phyloP scores from a whole-genome alignment of 2,888 invertebrate genomes.

The Camptogramma bilineatum region DNA sequence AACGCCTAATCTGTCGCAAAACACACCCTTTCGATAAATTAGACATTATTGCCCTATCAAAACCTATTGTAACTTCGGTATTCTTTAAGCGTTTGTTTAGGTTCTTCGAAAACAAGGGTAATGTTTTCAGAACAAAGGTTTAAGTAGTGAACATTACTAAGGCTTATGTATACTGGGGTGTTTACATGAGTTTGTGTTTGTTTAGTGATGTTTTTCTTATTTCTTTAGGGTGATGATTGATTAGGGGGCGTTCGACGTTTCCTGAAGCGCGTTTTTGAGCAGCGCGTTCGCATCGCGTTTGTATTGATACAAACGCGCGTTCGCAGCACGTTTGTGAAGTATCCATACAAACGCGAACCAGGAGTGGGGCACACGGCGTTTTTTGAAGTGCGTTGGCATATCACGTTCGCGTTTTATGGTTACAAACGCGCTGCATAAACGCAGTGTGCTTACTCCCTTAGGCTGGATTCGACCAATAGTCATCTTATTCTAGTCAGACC shows the following conservation, averaged over 20 bases:
- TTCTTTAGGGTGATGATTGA: neutral
- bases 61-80: conserved; percentile 2
- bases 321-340: no score
- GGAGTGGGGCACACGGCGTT: no score
- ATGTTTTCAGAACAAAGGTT: conserved; percentile 7
- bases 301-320: no score
- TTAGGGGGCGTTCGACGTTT: neutral
- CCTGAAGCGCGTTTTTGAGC: no score
- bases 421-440: no score
- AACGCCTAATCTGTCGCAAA: neutral
- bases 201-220: neutral
- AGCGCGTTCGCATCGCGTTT: no score
- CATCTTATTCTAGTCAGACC: no score
- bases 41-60: neutral
- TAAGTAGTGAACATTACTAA: conserved; percentile 12
- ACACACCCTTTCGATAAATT: neutral
- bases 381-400: no score
- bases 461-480: no score
- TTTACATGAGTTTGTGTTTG: neutral
- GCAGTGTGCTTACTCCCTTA: no score
- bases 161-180: neutral
- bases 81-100: conserved; percentile 31
- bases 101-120: conserved; percentile 12
- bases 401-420: no score
- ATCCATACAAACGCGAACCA: no score